These are phyloP conservation scores for Ethmia dodecea DNA, from an alignment of 2,888 invertebrate species.

Conservation along the genomic window DNA sequence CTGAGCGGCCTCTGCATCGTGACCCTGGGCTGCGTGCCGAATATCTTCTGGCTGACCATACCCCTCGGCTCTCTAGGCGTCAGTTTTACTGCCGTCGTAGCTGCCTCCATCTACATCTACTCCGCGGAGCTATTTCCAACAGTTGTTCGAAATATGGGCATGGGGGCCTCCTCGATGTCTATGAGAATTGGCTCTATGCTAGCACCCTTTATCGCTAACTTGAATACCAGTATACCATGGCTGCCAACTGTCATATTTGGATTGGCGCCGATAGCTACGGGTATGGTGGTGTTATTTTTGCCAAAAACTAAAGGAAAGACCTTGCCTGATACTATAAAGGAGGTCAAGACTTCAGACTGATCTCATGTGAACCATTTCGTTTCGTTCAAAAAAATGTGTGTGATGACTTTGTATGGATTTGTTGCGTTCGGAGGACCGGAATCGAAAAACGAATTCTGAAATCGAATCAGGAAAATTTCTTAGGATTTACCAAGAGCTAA, in stretches of 20 bases:
- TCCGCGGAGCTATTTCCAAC: slow-evolving; percentile 94
- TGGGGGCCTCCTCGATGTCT: slow-evolving; percentile 89
- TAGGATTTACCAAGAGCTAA: too few relatives aligned
- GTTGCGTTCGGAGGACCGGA: too few relatives aligned
- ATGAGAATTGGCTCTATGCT: slow-evolving; percentile 91
- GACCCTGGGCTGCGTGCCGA: slow-evolving; percentile 74
- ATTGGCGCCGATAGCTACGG: slow-evolving; percentile 80
- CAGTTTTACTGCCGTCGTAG: slow-evolving; percentile 86
- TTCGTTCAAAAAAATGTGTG: too few relatives aligned
- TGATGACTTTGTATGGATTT: too few relatives aligned
- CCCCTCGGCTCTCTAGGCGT: slow-evolving; percentile 85
- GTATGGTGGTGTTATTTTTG: slow-evolving; percentile 79
- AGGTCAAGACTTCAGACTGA: slow-evolving; percentile 30
- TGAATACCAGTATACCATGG: slow-evolving; percentile 73
- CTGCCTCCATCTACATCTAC: slow-evolving; percentile 90
- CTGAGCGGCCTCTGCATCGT: slow-evolving; percentile 80
- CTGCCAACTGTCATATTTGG: slow-evolving; percentile 86
- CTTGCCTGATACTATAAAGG: slow-evolving; percentile 86
- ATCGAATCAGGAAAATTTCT: too few relatives aligned
- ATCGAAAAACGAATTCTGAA: too few relatives aligned
- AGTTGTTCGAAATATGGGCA: slow-evolving; percentile 89
- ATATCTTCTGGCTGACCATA: slow-evolving; percentile 72
- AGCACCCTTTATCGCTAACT: slow-evolving; percentile 87
- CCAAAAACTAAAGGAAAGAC: slow-evolving; percentile 87
- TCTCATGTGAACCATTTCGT: too few relatives aligned